phyloP scores from a whole-genome alignment of 2,888 invertebrate genomes.

The Hipparchia semele region DNA sequence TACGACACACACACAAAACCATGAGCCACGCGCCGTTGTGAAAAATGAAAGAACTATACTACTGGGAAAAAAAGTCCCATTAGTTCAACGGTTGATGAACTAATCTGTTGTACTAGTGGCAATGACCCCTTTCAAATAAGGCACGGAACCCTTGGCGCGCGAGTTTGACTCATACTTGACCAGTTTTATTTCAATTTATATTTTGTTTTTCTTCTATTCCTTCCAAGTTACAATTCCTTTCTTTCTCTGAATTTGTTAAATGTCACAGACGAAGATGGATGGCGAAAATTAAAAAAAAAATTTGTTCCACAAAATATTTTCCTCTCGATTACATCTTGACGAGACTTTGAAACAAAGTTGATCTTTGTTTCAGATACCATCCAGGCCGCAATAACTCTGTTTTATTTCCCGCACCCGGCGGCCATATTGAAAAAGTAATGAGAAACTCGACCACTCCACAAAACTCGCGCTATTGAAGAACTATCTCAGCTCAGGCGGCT shows the following conservation, averaged over 20 bases:
- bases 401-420: constrained; percentile 32
- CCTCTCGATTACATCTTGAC: constrained; percentile 16
- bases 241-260: background rate
- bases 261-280: background rate
- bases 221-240: background rate
- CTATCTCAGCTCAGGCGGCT: constrained; percentile 42
- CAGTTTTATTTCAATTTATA: background rate
- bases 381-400: constrained; percentile 33
- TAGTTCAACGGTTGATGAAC: too few species aligned
- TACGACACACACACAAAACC: too few species aligned
- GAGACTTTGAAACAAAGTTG: constrained; percentile 32
- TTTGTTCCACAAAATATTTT: constrained; percentile 5
- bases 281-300: constrained; percentile 8
- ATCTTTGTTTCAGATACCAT: constrained; percentile 31
- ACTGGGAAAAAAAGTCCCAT: too few species aligned
- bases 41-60: too few species aligned
- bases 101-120: too few species aligned
- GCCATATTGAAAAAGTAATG: constrained; percentile 47
- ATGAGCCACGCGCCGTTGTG: too few species aligned
- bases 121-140: too few species aligned
- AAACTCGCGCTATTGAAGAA: constrained; percentile 46
- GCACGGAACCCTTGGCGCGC: too few species aligned
- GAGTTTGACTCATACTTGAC: too few species aligned
- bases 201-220: background rate
- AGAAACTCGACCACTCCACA: constrained; percentile 40